These are phyloP conservation scores for Pseudococcus viburni DNA, from an alignment of 2,888 invertebrate genomes.

Conservation along the genomic window DNA sequence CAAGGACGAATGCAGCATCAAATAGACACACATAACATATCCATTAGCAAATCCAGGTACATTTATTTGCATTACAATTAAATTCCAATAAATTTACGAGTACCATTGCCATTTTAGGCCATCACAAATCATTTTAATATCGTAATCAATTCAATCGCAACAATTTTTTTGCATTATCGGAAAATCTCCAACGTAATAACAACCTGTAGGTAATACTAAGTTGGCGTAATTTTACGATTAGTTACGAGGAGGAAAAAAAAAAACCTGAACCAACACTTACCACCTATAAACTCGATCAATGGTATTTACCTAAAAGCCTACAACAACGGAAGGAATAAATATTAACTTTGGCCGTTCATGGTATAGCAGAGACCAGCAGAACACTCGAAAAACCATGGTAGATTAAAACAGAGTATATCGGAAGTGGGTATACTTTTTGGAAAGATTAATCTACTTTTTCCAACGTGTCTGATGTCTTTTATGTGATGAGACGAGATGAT, in stretches of 20 bases:
- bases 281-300: constrained; percentile 32
- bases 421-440: constrained; percentile 39
- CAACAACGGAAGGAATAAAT: constrained; percentile 45
- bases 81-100: background rate
- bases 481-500: constrained; percentile 55
- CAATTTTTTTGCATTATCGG: constrained; percentile 29
- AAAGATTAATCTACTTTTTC: constrained; percentile 54
- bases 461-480: constrained; percentile 42
- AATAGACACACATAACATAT: background rate
- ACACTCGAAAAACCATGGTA: constrained; percentile 11
- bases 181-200: constrained; percentile 8
- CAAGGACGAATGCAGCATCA: too few relatives aligned
- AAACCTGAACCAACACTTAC: constrained; percentile 26
- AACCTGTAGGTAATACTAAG: background rate
- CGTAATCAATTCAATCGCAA: constrained; percentile 33
- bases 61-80: constrained; percentile 7
- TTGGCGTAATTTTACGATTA: constrained; percentile 40
- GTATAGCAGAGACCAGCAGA: background rate
- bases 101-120: background rate
- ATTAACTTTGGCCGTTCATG: constrained; percentile 41
- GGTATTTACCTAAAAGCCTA: constrained; percentile 29
- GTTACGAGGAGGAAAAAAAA: background rate
- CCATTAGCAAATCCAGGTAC: background rate
- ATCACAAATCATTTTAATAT: constrained; percentile 32
- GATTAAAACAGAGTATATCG: constrained; percentile 33